Evolutionary conservation across 2,888 invertebrate genomes (phyloP).

Genomic region (Romanomermis culicivorax): DNA sequence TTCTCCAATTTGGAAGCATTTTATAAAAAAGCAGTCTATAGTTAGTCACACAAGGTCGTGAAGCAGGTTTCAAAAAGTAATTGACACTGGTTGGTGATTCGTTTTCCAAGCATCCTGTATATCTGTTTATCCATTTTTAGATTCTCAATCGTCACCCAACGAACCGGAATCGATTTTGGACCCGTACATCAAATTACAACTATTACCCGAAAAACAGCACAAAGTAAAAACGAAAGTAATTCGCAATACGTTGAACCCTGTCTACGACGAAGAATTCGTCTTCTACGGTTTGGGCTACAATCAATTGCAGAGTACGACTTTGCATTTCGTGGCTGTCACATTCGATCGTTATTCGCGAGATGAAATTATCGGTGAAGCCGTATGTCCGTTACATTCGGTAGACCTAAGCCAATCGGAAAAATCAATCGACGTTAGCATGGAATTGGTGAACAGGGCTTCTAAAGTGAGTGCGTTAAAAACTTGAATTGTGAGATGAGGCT

Average conservation of each 20-base stretch:
- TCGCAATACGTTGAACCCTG: slow-evolving; percentile 79
- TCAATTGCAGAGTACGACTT: slow-evolving; percentile 45
- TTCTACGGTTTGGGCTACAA: slow-evolving; percentile 52
- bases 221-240: slow-evolving; percentile 83
- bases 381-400: slow-evolving; percentile 41
- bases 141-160: not conserved
- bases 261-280: slow-evolving; percentile 95
- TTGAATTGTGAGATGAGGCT: no score
- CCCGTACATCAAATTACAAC: slow-evolving; percentile 90
- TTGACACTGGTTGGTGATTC: no score
- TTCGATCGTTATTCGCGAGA: slow-evolving; percentile 94
- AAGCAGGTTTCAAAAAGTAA: no score
- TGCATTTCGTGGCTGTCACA: slow-evolving; percentile 57
- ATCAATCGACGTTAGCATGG: slow-evolving; percentile 12
- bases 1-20: no score
- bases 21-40: no score
- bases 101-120: not conserved
- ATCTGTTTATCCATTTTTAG: not conserved
- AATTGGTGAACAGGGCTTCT: slow-evolving; percentile 8
- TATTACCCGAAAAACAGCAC: slow-evolving; percentile 89
- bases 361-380: slow-evolving; percentile 90
- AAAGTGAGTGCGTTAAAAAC: slow-evolving; percentile 9
- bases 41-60: no score
- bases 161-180: slow-evolving; percentile 37
- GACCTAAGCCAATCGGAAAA: slow-evolving; percentile 39